Evolutionary conservation across 35 echinoderm and acorn worm species (phyloP).

Genomic region (Chiridota heheva): DNA sequence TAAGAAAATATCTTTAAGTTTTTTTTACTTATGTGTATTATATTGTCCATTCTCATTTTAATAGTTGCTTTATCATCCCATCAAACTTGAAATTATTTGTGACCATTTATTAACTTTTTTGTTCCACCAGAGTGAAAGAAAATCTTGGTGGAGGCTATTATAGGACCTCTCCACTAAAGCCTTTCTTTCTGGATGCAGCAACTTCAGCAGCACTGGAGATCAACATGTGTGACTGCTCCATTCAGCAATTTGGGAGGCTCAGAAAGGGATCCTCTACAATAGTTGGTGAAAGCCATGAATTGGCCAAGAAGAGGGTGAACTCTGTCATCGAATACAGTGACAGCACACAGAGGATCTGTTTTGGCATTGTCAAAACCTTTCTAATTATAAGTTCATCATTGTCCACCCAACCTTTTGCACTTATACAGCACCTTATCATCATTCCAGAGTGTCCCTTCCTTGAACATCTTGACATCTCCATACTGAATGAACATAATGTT

Average conservation of each 20-base stretch:
- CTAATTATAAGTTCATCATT: not conserved
- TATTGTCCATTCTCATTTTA: too few relatives aligned
- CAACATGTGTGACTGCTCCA: not conserved
- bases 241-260: constrained; percentile 11
- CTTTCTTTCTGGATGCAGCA: not conserved
- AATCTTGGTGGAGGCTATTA: constrained; percentile 4
- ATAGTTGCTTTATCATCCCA: not conserved
- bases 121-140: constrained; percentile 29
- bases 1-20: too few relatives aligned
- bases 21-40: too few relatives aligned
- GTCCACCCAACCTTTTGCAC: not conserved
- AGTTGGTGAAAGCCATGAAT: not conserved
- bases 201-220: not conserved
- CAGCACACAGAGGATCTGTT: not conserved
- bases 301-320: not conserved
- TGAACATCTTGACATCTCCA: not conserved
- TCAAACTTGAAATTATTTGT: not conserved
- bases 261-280: not conserved
- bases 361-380: constrained; percentile 20
- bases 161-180: not conserved
- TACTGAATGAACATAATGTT: not conserved
- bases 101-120: not conserved
- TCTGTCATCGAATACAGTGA: constrained; percentile 5
- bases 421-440: not conserved
- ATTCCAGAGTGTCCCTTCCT: constrained; percentile 4